These are phyloP conservation scores for Ammodramus savannarum DNA, from an alignment of 2,113 vertebrate genomes.

Conservation along the genomic window DNA sequence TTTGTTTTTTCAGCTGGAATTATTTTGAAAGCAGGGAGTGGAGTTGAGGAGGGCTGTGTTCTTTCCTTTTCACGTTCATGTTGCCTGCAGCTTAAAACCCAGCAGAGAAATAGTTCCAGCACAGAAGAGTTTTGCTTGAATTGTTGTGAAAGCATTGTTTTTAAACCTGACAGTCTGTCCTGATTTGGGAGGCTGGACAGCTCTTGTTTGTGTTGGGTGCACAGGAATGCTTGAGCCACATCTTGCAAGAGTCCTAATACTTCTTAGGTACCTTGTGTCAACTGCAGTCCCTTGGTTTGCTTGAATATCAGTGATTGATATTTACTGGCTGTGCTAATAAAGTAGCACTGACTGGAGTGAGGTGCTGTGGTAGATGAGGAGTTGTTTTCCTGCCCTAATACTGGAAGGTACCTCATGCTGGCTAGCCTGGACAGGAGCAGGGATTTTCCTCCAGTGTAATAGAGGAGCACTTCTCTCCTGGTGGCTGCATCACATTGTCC, in stretches of 20 bases:
- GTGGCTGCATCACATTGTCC: neutral
- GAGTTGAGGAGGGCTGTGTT: neutral
- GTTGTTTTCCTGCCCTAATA: neutral
- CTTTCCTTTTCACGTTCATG: neutral
- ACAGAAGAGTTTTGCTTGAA: neutral
- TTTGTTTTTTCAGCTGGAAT: neutral
- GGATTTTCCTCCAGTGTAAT: neutral
- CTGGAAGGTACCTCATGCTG: neutral
- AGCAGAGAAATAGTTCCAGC: neutral
- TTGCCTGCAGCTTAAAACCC: neutral
- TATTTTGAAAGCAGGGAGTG: neutral
- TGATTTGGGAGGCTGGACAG: neutral
- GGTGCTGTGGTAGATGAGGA: neutral
- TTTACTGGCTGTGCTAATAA: neutral
- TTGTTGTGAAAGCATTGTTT: neutral
- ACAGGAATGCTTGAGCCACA: neutral
- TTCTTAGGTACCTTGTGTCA: neutral
- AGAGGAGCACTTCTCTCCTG: neutral
- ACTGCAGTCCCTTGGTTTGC: neutral
- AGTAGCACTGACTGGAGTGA: neutral
- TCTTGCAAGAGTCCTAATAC: neutral
- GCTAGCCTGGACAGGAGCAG: neutral
- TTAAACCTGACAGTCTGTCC: neutral
- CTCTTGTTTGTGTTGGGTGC: fast-evolving
- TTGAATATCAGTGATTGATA: neutral